phyloP scores from a whole-genome alignment of 2,113 vertebrate species.

The Clarias magur region DNA sequence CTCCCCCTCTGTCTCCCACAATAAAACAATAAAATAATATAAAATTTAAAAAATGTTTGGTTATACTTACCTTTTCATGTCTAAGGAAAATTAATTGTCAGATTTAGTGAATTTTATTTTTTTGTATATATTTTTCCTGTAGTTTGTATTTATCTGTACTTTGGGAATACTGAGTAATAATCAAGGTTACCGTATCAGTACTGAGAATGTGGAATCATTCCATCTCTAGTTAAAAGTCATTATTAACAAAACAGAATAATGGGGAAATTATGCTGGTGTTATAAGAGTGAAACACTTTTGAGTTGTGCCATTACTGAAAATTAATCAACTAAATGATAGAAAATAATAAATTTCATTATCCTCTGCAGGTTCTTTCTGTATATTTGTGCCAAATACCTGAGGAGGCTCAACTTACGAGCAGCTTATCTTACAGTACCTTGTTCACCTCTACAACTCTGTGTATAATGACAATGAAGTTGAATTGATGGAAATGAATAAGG shows the following conservation, averaged over 20 bases:
- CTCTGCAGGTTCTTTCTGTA: neutral
- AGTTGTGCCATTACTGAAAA: neutral
- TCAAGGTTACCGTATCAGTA: neutral
- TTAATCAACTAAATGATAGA: neutral
- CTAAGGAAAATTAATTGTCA: no score
- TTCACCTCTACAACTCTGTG: slow-evolving; percentile 9
- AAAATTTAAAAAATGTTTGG: no score
- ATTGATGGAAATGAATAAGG: neutral
- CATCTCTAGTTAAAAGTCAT: neutral
- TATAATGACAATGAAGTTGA: neutral
- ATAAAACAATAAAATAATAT: no score
- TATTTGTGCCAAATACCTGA: neutral
- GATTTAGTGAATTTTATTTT: no score
- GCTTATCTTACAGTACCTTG: neutral
- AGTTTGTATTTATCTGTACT: no score
- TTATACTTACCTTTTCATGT: no score
- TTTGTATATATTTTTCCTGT: no score
- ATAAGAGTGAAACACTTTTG: neutral
- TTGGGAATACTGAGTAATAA: neutral
- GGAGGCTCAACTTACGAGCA: slow-evolving; percentile 4
- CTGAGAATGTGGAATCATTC: neutral
- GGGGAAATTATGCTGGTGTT: neutral
- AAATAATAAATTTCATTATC: neutral
- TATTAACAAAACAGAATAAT: neutral
- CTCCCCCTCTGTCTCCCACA: no score